These are phyloP conservation scores for Dermatemys mawii DNA, from an alignment of 2,113 vertebrate genomes.

Conservation along the genomic window DNA sequence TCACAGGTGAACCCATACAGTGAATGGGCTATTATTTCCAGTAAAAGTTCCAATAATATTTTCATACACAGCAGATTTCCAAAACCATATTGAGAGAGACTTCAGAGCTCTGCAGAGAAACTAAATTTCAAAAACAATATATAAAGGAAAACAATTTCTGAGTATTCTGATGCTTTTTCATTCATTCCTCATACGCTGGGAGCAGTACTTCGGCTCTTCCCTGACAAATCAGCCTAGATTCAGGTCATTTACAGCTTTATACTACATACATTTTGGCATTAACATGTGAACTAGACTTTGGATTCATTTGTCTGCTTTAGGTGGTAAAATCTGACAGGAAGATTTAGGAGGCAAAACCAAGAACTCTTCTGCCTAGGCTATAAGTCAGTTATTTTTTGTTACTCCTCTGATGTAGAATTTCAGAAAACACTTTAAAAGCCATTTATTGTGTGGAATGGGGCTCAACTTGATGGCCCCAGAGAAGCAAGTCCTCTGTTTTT, in stretches of 20 bases:
- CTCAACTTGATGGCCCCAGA: neutral
- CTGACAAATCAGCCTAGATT: neutral
- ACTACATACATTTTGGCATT: neutral
- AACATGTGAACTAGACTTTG: accelerated
- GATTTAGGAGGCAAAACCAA: neutral
- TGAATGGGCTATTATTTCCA: neutral
- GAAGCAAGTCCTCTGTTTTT: neutral
- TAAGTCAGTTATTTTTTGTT: neutral
- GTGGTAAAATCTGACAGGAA: neutral
- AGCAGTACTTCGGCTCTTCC: neutral
- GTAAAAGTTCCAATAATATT: neutral
- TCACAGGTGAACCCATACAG: neutral
- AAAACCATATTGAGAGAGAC: neutral
- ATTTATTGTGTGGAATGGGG: neutral
- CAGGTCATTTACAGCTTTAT: neutral
- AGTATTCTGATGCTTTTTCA: neutral
- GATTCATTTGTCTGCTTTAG: neutral
- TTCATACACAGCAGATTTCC: neutral
- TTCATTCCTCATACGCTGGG: neutral
- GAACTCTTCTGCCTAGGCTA: neutral
- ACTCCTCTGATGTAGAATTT: neutral
- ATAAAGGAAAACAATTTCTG: neutral
- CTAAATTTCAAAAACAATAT: neutral
- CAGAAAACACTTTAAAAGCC: neutral
- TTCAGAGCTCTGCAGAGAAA: neutral